Conservation (phyloP, 2,888 invertebrate genomes). For the Campaea margaritaria region DNA sequence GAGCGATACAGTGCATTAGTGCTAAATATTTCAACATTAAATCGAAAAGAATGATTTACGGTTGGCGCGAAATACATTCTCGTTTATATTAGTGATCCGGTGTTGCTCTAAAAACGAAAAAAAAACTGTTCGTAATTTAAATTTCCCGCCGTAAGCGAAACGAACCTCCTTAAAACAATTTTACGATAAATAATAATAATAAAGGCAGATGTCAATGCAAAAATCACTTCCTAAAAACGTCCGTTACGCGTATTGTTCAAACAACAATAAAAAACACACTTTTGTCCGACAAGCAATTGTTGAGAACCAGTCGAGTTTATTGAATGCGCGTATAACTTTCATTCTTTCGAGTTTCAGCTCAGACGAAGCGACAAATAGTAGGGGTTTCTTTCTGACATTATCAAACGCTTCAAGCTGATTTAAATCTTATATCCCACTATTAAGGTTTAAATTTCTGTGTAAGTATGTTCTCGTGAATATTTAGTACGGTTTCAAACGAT, state of each 20-base stretch:
- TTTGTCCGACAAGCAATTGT: slow-evolving; percentile 42
- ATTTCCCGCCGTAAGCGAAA: too few species aligned
- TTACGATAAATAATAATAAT: slow-evolving; percentile 18
- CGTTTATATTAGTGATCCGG: too few species aligned
- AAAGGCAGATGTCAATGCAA: slow-evolving; percentile 41
- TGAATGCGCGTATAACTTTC: slow-evolving; percentile 25
- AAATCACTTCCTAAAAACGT: slow-evolving; percentile 50
- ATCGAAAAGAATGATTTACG: too few species aligned
- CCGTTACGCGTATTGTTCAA: slow-evolving; percentile 44
- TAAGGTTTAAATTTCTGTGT: slow-evolving; percentile 5
- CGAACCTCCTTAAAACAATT: too few species aligned
- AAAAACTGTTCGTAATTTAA: too few species aligned
- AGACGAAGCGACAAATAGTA: slow-evolving; percentile 18
- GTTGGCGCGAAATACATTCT: too few species aligned
- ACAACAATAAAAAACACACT: slow-evolving; percentile 40
- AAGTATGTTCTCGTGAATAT: background rate
- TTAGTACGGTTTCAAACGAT: slow-evolving; percentile 4
- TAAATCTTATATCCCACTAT: background rate
- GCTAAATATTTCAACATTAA: too few species aligned
- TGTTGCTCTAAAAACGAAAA: too few species aligned
- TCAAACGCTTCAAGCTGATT: slow-evolving; percentile 4
- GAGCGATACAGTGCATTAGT: too few species aligned
- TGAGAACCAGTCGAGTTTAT: slow-evolving; percentile 36
- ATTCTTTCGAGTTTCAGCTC: slow-evolving; percentile 22
- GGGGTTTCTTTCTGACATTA: slow-evolving; percentile 14